phyloP scores from a whole-genome alignment of 2,797 vertebrate genomes.

The Lindbergichthys nudifrons region DNA sequence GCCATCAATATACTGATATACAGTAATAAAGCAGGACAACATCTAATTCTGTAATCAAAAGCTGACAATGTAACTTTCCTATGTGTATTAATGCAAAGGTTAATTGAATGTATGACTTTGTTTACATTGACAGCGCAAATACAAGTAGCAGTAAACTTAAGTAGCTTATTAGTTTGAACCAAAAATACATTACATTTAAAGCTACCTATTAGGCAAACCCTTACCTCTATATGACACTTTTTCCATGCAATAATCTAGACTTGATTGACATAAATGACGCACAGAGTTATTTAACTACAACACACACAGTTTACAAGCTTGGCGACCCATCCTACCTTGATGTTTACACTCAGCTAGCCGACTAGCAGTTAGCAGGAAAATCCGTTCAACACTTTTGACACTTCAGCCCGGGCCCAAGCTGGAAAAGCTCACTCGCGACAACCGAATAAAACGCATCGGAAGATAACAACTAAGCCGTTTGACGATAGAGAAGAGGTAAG shows the following conservation, averaged over 20 bases:
- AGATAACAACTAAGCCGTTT: neutral
- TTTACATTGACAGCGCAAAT: neutral
- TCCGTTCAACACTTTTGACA: constrained; percentile 38
- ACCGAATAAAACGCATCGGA: constrained; percentile 65
- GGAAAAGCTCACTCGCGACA: constrained; percentile 64
- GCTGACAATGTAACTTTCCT: accelerated
- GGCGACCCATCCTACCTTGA: constrained; percentile 64
- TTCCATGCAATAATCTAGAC: accelerated
- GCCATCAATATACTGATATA: neutral
- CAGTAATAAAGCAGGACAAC: accelerated
- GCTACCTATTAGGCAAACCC: neutral
- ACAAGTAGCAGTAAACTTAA: neutral
- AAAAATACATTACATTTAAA: neutral
- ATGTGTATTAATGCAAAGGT: neutral
- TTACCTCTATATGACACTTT: accelerated
- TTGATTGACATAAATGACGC: neutral
- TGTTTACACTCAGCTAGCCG: constrained; percentile 74
- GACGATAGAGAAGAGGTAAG: neutral
- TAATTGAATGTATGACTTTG: accelerated
- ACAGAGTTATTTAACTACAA: too few relatives aligned
- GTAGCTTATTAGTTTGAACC: neutral
- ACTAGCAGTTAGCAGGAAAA: constrained; percentile 62
- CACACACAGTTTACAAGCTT: neutral
- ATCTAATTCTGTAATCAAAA: neutral
- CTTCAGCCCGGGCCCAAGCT: constrained; percentile 77